Conservation (phyloP, 92 coral and sea anemone species). For the Diadumene lineata region DNA sequence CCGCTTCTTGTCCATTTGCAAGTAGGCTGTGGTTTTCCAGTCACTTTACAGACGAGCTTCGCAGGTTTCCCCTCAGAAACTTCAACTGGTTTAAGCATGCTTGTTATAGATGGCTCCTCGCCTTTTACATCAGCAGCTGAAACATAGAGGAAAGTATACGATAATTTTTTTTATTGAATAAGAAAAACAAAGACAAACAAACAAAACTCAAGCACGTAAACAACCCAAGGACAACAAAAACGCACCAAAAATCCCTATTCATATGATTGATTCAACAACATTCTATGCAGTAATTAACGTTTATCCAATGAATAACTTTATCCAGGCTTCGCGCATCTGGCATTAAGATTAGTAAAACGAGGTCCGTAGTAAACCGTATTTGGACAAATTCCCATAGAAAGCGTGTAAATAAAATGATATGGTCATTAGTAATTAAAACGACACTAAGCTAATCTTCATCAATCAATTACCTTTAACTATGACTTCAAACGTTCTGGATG, state of each 20-base stretch:
- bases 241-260: too few species aligned
- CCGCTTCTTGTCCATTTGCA: constrained; percentile 85
- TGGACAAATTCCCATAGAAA: too few species aligned
- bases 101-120: constrained; percentile 63
- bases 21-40: constrained; percentile 65
- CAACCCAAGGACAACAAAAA: too few species aligned
- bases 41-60: constrained; percentile 64
- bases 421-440: too few species aligned
- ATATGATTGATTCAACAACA: too few species aligned
- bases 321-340: too few species aligned
- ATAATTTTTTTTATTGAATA: background rate
- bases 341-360: too few species aligned
- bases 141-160: constrained; percentile 7
- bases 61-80: constrained; percentile 73
- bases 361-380: too few species aligned
- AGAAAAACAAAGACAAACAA: background rate
- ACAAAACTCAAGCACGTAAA: too few species aligned
- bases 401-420: too few species aligned
- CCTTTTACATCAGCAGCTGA: constrained; percentile 65
- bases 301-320: too few species aligned
- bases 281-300: too few species aligned
- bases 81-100: constrained; percentile 58
- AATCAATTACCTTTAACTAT: constrained; percentile 59
- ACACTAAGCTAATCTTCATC: background rate
- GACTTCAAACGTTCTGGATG: constrained; percentile 83